Conservation (phyloP, 2,888 invertebrate genomes). For the Dryobota labecula region DNA sequence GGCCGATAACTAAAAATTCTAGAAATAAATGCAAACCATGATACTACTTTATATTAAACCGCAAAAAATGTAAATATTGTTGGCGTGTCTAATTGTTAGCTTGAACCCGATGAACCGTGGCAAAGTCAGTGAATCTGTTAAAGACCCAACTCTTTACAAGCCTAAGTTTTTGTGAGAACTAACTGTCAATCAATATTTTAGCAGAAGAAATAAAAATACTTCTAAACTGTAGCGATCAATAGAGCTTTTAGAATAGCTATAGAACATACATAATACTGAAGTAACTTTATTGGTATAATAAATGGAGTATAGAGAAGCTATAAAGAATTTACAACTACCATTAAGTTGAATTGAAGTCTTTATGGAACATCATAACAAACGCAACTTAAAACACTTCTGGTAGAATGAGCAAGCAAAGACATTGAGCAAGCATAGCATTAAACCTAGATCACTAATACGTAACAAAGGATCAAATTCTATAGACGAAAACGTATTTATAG, state of each 20-base stretch:
- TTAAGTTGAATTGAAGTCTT: conserved; percentile 2
- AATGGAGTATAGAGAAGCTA: conserved; percentile 5
- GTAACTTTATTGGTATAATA: conserved; percentile 23
- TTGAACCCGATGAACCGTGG: conserved; percentile 57
- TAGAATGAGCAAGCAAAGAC: background rate
- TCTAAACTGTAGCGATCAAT: conserved; percentile 2
- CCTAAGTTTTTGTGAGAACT: conserved; percentile 45
- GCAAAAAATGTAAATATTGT: conserved; percentile 61
- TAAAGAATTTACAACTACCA: conserved; percentile 28
- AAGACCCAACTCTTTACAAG: conserved; percentile 46
- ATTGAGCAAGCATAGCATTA: background rate
- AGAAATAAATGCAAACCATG: conserved; percentile 37
- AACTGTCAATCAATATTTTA: conserved; percentile 42
- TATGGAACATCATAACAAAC: conserved; percentile 11
- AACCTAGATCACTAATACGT: background rate
- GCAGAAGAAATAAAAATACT: conserved; percentile 24
- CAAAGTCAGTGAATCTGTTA: conserved; percentile 54
- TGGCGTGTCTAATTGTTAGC: conserved; percentile 57
- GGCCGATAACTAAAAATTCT: background rate
- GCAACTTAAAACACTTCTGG: conserved; percentile 4
- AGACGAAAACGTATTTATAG: conserved; percentile 25
- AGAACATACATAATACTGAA: conserved; percentile 5
- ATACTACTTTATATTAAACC: conserved; percentile 22
- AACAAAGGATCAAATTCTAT: conserved; percentile 19
- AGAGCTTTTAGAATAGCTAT: conserved; percentile 8